Percentiles rank a stretch among this genome's conserved stretches.
Evolutionary conservation across 2,888 invertebrate genomes (phyloP).

Genomic region (Drosophila mercatorum): DNA sequence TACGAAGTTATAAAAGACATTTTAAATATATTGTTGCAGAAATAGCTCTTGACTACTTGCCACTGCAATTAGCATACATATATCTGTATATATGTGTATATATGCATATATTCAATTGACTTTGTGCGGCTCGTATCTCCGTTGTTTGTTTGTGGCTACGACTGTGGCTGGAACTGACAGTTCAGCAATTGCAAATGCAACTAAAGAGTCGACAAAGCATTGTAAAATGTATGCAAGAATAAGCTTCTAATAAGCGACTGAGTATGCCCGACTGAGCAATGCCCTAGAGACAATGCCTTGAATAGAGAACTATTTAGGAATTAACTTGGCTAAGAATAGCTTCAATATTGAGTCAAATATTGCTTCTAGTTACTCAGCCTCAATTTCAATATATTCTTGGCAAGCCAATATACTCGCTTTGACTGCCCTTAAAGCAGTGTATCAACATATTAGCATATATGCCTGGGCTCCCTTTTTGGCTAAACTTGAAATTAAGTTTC

Average conservation of each 20-base stretch:
- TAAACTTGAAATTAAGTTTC: not conserved
- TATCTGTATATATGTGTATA: too few species aligned
- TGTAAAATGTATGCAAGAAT: conserved; percentile 1
- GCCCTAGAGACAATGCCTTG: not conserved
- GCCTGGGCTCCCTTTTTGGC: not conserved
- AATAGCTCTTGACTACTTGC: too few species aligned
- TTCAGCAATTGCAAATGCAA: conserved; percentile 38
- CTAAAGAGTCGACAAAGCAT: conserved; percentile 10
- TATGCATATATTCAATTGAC: not conserved
- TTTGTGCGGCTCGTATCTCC: not conserved
- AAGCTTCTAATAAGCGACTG: not conserved
- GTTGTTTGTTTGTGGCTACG: conserved; percentile 9
- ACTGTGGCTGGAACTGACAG: conserved; percentile 35
- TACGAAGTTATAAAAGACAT: not conserved
- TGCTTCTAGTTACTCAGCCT: not conserved
- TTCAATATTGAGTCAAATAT: not conserved
- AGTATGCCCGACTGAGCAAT: not conserved
- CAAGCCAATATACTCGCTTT: not conserved
- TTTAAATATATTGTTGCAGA: not conserved
- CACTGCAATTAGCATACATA: not conserved
- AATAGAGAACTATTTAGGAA: not conserved
- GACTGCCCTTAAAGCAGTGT: not conserved
- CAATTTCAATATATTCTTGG: not conserved
- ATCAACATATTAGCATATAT: not conserved
- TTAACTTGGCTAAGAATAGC: not conserved